These are phyloP conservation scores for Chondrilla cf. caribensis DNA, from an alignment of 37 sponge, comb jelly and placozoan species.

Conservation along the genomic window DNA sequence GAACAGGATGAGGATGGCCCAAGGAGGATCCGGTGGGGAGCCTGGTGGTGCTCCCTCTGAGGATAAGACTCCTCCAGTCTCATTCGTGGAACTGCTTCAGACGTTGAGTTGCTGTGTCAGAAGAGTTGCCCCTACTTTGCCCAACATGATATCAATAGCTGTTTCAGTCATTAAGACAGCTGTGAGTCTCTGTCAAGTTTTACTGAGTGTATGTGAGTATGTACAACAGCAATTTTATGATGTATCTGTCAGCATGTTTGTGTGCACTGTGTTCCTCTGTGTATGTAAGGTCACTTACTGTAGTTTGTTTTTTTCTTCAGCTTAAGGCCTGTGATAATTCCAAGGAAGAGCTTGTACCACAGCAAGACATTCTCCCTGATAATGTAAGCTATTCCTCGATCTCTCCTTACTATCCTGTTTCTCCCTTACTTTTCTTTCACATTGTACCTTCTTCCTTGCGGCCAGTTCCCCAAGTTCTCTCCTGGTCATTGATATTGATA, in stretches of 20 bases:
- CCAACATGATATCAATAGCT: not conserved
- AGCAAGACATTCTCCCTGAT: not conserved
- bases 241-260: no score
- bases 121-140: not conserved
- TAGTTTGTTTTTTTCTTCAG: constrained; percentile 7
- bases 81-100: not conserved
- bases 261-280: no score
- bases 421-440: no score
- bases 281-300: no score
- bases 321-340: not conserved
- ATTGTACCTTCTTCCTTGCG: no score
- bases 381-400: not conserved
- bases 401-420: no score
- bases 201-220: not conserved
- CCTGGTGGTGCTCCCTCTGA: not conserved
- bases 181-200: not conserved
- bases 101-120: not conserved
- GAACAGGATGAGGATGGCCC: not conserved
- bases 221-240: not conserved
- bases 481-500: no score
- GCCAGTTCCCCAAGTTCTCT: no score
- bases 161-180: not conserved
- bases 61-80: not conserved
- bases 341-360: not conserved
- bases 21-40: not conserved